Evolutionary conservation across 2,113 vertebrate genomes (phyloP).

Genomic region (Aythya baeri): DNA sequence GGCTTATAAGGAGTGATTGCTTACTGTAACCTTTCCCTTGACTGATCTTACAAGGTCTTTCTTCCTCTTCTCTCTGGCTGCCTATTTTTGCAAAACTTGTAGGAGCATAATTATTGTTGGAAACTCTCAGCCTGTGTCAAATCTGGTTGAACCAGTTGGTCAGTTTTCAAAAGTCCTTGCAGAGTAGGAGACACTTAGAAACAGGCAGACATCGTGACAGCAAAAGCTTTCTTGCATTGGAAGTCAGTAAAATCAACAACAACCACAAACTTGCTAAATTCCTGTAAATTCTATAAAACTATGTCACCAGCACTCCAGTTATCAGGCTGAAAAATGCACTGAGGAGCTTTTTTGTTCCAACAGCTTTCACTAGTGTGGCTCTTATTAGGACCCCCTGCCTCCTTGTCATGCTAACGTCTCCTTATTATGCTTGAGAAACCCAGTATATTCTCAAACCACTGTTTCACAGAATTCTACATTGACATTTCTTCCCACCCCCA

Average conservation of each 20-base stretch:
- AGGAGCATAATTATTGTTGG: slow-evolving; percentile 11
- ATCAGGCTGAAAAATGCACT: neutral
- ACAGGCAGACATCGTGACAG: neutral
- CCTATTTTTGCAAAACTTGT: neutral
- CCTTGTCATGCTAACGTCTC: neutral
- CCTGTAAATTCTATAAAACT: neutral
- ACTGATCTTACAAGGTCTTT: neutral
- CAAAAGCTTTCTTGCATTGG: neutral
- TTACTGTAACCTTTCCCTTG: slow-evolving; percentile 9
- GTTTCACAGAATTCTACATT: neutral
- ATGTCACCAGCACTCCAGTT: neutral
- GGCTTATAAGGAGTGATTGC: neutral
- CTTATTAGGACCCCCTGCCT: neutral
- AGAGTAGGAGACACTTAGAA: neutral
- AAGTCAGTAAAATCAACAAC: neutral
- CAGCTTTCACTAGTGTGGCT: neutral
- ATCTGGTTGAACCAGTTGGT: neutral
- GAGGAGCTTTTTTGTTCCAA: neutral
- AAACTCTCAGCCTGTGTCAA: slow-evolving; percentile 38
- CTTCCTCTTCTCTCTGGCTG: neutral
- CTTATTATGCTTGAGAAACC: neutral
- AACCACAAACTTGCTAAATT: neutral
- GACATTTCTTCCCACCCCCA: neutral
- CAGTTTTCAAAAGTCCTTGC: neutral
- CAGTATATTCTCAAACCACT: neutral